Evolutionary conservation across 2,113 vertebrate species (phyloP), one percentile per base, ranked within the genome.

Genomic region (Mellivora capensis): DNA sequence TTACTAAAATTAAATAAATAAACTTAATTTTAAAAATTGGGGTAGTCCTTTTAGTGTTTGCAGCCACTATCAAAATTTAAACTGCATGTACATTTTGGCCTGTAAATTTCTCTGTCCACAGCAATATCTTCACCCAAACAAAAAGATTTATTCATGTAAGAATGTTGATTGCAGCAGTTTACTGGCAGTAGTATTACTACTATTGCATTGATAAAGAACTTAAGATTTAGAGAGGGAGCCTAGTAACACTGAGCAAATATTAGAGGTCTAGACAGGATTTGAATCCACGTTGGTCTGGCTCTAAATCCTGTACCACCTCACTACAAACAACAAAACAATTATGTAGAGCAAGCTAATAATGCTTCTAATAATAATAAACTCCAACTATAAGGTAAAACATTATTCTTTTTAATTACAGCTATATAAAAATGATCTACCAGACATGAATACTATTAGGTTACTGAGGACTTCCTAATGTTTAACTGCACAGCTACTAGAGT

Each of bases 1-100:
- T 76, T 29, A 76, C 72, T 76, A 76, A 76, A 47, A 77, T 47
- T 77, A 77, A 77, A 77, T 31, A 44, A 44, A 15, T 42, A 72
- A 71, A 39, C 4, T 27, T 74, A 44, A 74, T 27, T 74, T 74
- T 3, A 37, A 20, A 69, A 83, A 69, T 4, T 49, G 44, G 25
- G 27, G 47, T 62, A 31, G 42, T 82, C 42, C 71, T 94, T 89
- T 76, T 31, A 47, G 83, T 92, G 29, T 74, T 77, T 62, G 9
- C 9, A 90, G 59, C 81, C 90, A 61, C 27, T 90, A 87, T 61
- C 31, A 69, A 62, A 61, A 83, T 91, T 94, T 91, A 96, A 88
- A 94, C 23, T 59, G 21, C 74, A 90, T n/a, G 47, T 42, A 34
- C 18, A 21, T 86, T 91, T 87, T 71, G 59, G 74, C 12, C 5